Evolutionary conservation across 2,888 invertebrate genomes (phyloP).

Genomic region (Cheilosia vernalis): DNA sequence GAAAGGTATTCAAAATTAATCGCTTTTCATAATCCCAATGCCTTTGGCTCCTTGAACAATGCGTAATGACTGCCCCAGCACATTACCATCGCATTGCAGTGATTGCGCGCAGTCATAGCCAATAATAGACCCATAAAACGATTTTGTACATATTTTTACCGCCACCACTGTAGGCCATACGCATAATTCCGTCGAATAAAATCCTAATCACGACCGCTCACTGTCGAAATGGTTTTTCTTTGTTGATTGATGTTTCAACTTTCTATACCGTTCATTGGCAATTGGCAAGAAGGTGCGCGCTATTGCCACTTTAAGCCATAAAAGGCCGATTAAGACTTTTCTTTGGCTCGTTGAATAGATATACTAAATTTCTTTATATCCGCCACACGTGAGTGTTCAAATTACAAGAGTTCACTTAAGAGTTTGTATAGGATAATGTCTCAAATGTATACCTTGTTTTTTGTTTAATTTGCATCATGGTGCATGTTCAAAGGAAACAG

Average conservation of each 20-base stretch:
- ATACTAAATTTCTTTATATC: constrained; percentile 23
- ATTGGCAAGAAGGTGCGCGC: constrained; percentile 46
- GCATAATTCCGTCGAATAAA: neutral
- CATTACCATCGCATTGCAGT: no score
- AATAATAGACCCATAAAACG: no score
- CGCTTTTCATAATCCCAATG: no score
- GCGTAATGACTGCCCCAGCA: no score
- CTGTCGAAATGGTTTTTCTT: constrained; percentile 20
- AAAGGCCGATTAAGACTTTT: constrained; percentile 33
- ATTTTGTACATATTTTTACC: neutral
- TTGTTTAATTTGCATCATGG: constrained; percentile 11
- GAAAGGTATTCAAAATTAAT: no score
- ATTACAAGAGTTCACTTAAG: constrained; percentile 18
- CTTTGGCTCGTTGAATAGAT: constrained; percentile 17
- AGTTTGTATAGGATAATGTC: neutral
- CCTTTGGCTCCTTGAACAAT: no score
- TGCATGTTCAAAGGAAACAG: neutral
- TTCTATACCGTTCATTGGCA: constrained; percentile 53
- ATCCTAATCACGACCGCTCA: constrained; percentile 7
- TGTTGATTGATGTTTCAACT: constrained; percentile 29
- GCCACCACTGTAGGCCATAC: neutral
- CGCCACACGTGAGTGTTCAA: neutral
- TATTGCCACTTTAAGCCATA: constrained; percentile 14
- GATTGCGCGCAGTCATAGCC: no score
- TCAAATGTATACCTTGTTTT: neutral